Evolutionary conservation across 2,888 invertebrate genomes (phyloP).

Genomic region (Lochmaea capreae): DNA sequence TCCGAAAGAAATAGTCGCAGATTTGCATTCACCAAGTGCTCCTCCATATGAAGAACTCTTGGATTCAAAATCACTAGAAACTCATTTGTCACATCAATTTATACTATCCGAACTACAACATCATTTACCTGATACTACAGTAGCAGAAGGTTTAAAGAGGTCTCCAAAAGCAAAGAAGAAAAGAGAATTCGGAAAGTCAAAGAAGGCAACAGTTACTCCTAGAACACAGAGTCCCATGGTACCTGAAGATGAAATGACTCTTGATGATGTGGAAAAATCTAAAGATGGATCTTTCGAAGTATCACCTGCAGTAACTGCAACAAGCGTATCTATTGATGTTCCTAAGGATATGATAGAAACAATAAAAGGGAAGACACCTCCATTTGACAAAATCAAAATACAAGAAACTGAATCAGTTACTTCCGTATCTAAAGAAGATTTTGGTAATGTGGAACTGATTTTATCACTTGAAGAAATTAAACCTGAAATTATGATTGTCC

Average conservation of each 20-base stretch:
- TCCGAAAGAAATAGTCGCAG: neutral
- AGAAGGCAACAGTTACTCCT: slow-evolving; percentile 41
- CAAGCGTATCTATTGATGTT: neutral
- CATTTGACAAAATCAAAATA: slow-evolving; percentile 26
- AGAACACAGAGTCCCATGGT: slow-evolving; percentile 44
- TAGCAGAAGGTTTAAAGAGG: slow-evolving; percentile 25
- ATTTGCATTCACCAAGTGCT: slow-evolving; percentile 28
- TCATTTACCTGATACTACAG: slow-evolving; percentile 26
- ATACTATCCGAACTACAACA: slow-evolving; percentile 27
- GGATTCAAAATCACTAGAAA: slow-evolving; percentile 20
- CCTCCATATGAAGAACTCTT: slow-evolving; percentile 22
- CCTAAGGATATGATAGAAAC: slow-evolving; percentile 1
- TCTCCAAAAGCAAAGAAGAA: slow-evolving; percentile 48
- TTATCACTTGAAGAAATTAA: slow-evolving; percentile 49
- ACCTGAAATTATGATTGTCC: slow-evolving; percentile 34
- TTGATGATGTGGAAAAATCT: neutral
- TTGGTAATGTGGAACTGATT: slow-evolving; percentile 60
- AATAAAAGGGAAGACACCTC: slow-evolving; percentile 17
- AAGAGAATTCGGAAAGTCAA: slow-evolving; percentile 43
- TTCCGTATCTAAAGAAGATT: slow-evolving; percentile 53
- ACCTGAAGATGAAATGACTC: slow-evolving; percentile 12
- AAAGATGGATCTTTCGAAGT: neutral
- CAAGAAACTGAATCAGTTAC: slow-evolving; percentile 42
- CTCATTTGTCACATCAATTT: slow-evolving; percentile 22
- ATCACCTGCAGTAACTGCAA: neutral